These are phyloP conservation scores for Malachius bipustulatus DNA, from an alignment of 2,888 invertebrate species.

Conservation along the genomic window DNA sequence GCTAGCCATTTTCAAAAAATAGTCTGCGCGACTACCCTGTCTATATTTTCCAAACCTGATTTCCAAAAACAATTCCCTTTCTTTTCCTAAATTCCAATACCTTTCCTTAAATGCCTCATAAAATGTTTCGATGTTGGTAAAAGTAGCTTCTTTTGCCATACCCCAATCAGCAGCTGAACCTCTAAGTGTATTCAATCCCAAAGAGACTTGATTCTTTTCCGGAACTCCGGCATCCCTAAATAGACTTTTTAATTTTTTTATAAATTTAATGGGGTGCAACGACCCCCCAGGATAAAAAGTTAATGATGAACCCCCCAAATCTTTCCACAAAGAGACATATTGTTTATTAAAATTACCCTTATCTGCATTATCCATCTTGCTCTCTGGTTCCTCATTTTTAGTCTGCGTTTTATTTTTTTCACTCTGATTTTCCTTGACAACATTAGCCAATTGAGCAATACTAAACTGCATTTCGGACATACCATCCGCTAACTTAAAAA, in stretches of 20 bases:
- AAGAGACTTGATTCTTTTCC: not conserved
- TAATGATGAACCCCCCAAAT: constrained; percentile 8
- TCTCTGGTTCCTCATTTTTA: too few relatives aligned
- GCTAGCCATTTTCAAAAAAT: constrained; percentile 9
- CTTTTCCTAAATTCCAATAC: constrained; percentile 8
- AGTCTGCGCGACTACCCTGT: constrained; percentile 6
- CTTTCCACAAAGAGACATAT: constrained; percentile 9
- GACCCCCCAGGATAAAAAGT: constrained; percentile 5
- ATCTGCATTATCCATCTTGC: too few relatives aligned
- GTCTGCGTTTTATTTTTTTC: too few relatives aligned
- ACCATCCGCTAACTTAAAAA: too few relatives aligned
- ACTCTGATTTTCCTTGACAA: too few relatives aligned
- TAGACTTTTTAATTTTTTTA: constrained; percentile 8
- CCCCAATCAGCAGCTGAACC: constrained; percentile 9
- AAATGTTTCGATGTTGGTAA: constrained; percentile 4
- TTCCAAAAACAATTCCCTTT: constrained; percentile 7
- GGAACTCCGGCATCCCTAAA: constrained; percentile 8
- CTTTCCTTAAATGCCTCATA: constrained; percentile 6
- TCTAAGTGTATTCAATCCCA: constrained; percentile 7
- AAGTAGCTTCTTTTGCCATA: constrained; percentile 3
- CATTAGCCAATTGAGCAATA: too few relatives aligned
- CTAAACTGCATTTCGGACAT: too few relatives aligned
- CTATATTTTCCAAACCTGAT: constrained; percentile 6
- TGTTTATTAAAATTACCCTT: too few relatives aligned
- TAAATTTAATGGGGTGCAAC: constrained; percentile 4